phyloP scores from a whole-genome alignment of 2,888 invertebrate species.

The Euphydryas editha region DNA sequence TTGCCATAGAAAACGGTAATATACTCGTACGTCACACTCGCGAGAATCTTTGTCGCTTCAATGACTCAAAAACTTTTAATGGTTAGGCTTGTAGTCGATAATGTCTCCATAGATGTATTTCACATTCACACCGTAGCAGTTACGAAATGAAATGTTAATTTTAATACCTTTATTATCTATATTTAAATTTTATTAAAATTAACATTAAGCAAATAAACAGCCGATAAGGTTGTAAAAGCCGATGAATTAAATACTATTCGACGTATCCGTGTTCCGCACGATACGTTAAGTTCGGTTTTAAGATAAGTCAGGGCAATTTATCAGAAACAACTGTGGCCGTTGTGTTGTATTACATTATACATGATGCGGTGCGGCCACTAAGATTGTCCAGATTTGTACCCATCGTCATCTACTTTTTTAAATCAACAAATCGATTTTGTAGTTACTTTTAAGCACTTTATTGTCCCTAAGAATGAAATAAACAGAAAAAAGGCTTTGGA shows the following conservation, averaged over 20 bases:
- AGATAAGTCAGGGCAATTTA: constrained; percentile 45
- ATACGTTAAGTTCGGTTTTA: constrained; percentile 40
- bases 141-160: constrained; percentile 9
- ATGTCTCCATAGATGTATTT: constrained; percentile 19
- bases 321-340: constrained; percentile 50
- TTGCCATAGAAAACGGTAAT: not conserved
- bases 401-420: constrained; percentile 18
- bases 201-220: constrained; percentile 18
- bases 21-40: not conserved
- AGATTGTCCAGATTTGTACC: constrained; percentile 29
- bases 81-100: constrained; percentile 59
- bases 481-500: too few relatives aligned
- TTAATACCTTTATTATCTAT: not conserved
- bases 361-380: constrained; percentile 30
- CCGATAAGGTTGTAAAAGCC: constrained; percentile 18
- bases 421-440: constrained; percentile 16
- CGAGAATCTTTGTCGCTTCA: constrained; percentile 48
- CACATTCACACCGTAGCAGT: constrained; percentile 24
- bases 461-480: too few relatives aligned
- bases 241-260: constrained; percentile 28
- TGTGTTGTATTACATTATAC: constrained; percentile 43
- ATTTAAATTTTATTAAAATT: not conserved
- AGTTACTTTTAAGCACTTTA: not conserved
- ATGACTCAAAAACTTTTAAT: constrained; percentile 71
- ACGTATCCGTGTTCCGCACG: constrained; percentile 29